Evolutionary conservation across 2,113 vertebrate species (phyloP), one percentile per base, ranked within the genome.

Genomic region (Probosciger aterrimus): DNA sequence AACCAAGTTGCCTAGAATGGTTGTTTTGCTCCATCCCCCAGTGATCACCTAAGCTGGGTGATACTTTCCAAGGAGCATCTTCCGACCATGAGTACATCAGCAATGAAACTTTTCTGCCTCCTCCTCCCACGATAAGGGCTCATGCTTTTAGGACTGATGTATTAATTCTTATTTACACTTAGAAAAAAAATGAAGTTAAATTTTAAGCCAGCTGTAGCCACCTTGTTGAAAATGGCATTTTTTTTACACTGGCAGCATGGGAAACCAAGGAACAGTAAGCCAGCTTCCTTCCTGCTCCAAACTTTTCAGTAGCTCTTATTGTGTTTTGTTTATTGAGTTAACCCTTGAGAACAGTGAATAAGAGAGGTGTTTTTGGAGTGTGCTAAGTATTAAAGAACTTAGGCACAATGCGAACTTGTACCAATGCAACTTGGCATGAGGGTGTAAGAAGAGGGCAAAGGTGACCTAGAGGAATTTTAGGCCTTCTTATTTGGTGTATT

Each of bases 251-350:
- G 69, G 47, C 60, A 92, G 24, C 65, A 90, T 44, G 47, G 88
- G 83, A 96, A 92, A 83, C 17, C 30, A 65, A 90, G 69, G 30
- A 84, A n/a, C 17, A 83, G 35, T 43, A 93, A 94, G 41, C 55
- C 78, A 88, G 47, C 44, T 95, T 96, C 93, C 92, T 95, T 96
- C 93, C 86, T 87, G 52, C n/a, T 82, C 57, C 77, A 86, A 65
- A 75, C 20, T 82, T 88, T 70, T 71, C 69, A 81, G 86, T n/a
- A 55, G 83, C 20, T 95, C 88, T 92, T 60, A 91, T 68, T 93
- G 65, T 89, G 39, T 79, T 92, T 75, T 95, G 44, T 93, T 95
- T 86, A 91, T 73, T 53, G 57, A 74, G 71, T 86, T 89, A 94
- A 94, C 35, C 19, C 57, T 76, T 81, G 68, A 71, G 59, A 83